Percentiles rank a stretch among this genome's conserved stretches.
These are phyloP conservation scores for Solenopsis invicta DNA, from an alignment of 1,140 invertebrate species.

Conservation along the genomic window DNA sequence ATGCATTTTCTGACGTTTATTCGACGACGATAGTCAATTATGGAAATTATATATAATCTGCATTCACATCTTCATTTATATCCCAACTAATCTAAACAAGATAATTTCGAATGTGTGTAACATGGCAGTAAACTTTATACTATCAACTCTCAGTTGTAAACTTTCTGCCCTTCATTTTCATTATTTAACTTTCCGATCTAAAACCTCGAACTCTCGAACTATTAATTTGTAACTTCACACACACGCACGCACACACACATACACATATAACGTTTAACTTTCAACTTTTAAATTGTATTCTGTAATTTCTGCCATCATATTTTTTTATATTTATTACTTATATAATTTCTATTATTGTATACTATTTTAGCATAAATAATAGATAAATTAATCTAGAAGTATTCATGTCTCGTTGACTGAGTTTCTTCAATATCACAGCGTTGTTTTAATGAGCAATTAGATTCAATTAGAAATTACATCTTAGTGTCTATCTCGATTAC, in stretches of 20 bases:
- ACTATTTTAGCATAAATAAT: neutral
- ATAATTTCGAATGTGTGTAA: constrained; percentile 32
- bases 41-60: neutral
- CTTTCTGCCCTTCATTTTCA: constrained; percentile 50
- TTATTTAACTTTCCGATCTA: constrained; percentile 47
- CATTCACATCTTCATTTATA: neutral
- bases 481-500: constrained; percentile 3
- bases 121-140: constrained; percentile 26
- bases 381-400: constrained; percentile 1
- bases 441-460: constrained; percentile 5
- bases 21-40: neutral
- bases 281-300: constrained; percentile 1
- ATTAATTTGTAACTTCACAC: constrained; percentile 25
- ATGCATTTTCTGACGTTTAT: neutral
- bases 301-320: neutral
- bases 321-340: neutral
- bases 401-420: neutral
- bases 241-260: too few relatives aligned
- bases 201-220: constrained; percentile 48
- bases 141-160: constrained; percentile 35
- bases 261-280: neutral
- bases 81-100: constrained; percentile 31
- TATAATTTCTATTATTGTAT: neutral
- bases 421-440: neutral
- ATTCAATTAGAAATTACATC: neutral